phyloP scores from a whole-genome alignment of 2,797 vertebrate genomes.

The Acanthiza pusilla region DNA sequence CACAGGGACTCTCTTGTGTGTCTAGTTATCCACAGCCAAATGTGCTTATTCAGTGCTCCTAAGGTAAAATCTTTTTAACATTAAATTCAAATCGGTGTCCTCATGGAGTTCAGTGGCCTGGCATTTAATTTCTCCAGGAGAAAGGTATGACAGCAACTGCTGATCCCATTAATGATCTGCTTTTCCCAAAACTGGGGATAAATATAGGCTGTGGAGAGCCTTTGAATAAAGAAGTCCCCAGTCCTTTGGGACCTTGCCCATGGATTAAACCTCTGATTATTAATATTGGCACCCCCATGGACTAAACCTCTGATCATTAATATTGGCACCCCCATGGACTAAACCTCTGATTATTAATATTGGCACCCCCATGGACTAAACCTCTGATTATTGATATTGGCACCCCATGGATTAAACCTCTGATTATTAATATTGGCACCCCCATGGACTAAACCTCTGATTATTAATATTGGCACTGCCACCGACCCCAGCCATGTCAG shows the following conservation, averaged over 20 bases:
- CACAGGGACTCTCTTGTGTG: background rate
- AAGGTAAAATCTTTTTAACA: background rate
- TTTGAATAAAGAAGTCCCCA: background rate
- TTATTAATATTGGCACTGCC: background rate
- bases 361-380: background rate
- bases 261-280: background rate
- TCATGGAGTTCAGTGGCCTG: background rate
- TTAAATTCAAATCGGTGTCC: background rate
- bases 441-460: background rate
- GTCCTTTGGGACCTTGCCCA: background rate
- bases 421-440: too few relatives aligned
- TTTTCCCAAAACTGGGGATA: background rate
- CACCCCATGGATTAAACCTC: background rate
- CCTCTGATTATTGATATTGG: background rate
- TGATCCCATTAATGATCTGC: background rate
- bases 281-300: background rate
- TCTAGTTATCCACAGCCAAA: background rate
- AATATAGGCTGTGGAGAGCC: background rate
- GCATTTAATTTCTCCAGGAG: background rate
- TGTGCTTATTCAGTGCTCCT: background rate
- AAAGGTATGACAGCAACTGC: background rate
- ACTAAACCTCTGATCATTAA: too few relatives aligned
- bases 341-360: background rate
- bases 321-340: background rate
- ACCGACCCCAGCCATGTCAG: background rate